Evolutionary conservation across 37 sponge, comb jelly and placozoan genomes (phyloP), one percentile per base, ranked within the genome.

Genomic region (Tethya wilhelma): DNA sequence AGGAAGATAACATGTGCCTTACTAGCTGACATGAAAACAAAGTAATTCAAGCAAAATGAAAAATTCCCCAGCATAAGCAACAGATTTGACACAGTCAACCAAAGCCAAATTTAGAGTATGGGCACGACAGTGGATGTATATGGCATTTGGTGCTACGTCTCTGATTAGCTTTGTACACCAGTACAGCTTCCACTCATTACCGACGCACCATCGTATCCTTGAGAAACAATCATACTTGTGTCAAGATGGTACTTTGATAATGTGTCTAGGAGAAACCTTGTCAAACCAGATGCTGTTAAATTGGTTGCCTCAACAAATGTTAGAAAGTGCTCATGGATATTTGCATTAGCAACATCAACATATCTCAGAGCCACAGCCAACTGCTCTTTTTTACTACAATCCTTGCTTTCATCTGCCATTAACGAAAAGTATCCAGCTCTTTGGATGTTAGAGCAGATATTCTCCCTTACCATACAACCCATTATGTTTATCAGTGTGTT

Each of bases 171-270:
- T 64, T 84, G 85, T 8, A 84, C 85, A 44, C 78, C 85, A 39
- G 85, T 57, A 2, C 78, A 77, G 32, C 41, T 7, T 40, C 85
- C 85, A 77, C 78, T 76, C 85, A 84, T 84, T 37, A 84, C 85
- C 8, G 85, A 55, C 26, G 77, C 85, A n/a, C n/a, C n/a, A n/a
- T n/a, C n/a, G n/a, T n/a, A n/a, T n/a, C n/a, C 84, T 41, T 83
- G 75, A 17, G 75, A 64, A 26, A 83, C 84, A 1, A 83, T 73
- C 53, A 28, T 53, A 40, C n/a, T n/a, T n/a, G n/a, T n/a, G n/a
- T n/a, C n/a, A n/a, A n/a, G n/a, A n/a, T n/a, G n/a, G n/a, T 29
- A 63, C 67, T 83, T 5, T 22, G 20, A 22, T 33, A 76, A 59
- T n/a, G 77, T 74, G 28, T 66, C 30, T 33, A 75, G 32, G 28